Conservation (phyloP, 2,113 vertebrate species). For the Amblyopsis rosae region DNA sequence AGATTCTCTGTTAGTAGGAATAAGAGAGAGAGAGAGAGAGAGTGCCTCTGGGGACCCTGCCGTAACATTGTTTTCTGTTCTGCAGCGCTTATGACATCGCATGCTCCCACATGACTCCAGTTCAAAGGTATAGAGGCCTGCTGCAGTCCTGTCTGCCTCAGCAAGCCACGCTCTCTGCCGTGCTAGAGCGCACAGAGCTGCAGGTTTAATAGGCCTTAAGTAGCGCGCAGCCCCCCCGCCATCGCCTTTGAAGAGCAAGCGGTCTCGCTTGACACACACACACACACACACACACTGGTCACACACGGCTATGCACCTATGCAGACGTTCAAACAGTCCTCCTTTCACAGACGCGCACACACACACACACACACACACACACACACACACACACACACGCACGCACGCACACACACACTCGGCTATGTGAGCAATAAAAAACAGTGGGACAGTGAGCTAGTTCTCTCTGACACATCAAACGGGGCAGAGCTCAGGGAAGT, state of each 20-base stretch:
- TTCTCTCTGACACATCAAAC: constrained; percentile 72
- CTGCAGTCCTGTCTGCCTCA: constrained; percentile 71
- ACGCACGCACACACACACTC: constrained; percentile 11
- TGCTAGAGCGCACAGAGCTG: constrained; percentile 63
- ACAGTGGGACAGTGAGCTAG: constrained; percentile 56
- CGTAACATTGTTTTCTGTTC: constrained; percentile 74
- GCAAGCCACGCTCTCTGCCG: constrained; percentile 61
- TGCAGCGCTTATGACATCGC: constrained; percentile 75
- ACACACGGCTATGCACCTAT: neutral
- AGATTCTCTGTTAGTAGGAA: constrained; percentile 60
- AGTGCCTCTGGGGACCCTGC: constrained; percentile 59
- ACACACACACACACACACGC: neutral
- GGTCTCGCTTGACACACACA: neutral
- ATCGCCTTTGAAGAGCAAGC: constrained; percentile 71
- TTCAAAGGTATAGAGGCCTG: constrained; percentile 68
- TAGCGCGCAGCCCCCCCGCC: constrained; percentile 59
- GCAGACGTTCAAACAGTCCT: neutral
- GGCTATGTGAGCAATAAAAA: constrained; percentile 65
- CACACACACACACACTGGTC: neutral
- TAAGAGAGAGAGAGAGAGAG: constrained; percentile 9
- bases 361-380: constrained; percentile 1
- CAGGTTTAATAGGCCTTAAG: constrained; percentile 76
- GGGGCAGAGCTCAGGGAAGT: constrained; percentile 57
- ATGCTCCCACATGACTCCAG: constrained; percentile 74
- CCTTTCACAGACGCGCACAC: constrained; percentile 8